These are phyloP conservation scores for Nycticebus coucang DNA, from an alignment of 2,113 vertebrate species.

Conservation along the genomic window DNA sequence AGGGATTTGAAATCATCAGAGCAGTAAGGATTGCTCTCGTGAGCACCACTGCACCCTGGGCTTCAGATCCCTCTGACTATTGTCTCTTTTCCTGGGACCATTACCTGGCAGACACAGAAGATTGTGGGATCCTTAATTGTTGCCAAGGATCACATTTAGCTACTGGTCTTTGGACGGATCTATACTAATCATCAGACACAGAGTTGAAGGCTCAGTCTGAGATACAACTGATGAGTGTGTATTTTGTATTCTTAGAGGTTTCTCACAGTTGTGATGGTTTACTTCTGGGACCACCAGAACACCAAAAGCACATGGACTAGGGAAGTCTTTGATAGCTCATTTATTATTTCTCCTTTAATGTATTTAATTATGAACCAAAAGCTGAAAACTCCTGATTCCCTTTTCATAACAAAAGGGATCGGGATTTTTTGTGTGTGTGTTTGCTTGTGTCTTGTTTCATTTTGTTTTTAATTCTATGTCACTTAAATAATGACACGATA, in stretches of 20 bases:
- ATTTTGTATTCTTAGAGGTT: background rate
- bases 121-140: background rate
- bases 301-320: background rate
- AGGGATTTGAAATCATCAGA: constrained; percentile 7
- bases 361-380: background rate
- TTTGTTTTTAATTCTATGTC: background rate
- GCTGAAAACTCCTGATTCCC: background rate
- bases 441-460: background rate
- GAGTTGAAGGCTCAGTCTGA: background rate
- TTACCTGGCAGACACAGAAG: background rate
- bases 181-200: background rate
- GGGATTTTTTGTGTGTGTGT: background rate
- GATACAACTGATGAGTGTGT: background rate
- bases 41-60: background rate
- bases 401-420: background rate
- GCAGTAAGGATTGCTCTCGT: background rate
- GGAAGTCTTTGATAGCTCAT: background rate
- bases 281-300: background rate
- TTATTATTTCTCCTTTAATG: background rate
- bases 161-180: background rate
- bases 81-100: background rate
- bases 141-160: background rate
- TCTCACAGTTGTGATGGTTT: background rate
- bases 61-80: background rate
- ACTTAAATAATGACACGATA: background rate